Evolutionary conservation across 2,888 invertebrate genomes (phyloP), one percentile per base, ranked within the genome.

Genomic region (Ashinkailepas kermadecensis): DNA sequence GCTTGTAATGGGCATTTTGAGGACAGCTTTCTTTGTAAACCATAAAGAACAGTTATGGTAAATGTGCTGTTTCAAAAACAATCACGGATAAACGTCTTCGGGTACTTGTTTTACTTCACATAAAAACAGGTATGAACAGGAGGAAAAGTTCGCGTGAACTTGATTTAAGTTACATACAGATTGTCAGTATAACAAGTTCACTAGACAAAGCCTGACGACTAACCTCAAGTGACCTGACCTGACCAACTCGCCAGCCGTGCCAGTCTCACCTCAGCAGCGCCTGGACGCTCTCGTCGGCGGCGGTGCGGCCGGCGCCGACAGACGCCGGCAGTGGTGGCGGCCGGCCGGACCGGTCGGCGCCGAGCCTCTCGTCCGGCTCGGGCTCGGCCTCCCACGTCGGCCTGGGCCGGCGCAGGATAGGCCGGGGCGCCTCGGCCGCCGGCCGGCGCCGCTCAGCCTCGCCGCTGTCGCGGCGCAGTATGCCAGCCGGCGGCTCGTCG

Each of bases 341-440:
- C 92, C 93, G 88, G 93, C 94, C 88, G 95, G 95, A 86, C 95
- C 94, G 83, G 95, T 95, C 81, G 94, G 93, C 87, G 93, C 95
- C 93, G 93, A 95, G 86, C 94, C 93, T 83, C 95, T 91, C 21
- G 95, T 95, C 86, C 93, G 90, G 58, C 91, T 93, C 85, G 90
- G 90, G 87, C 95, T 95, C 87, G 93, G 94, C 82, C 95, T 89
- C 86, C 94, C 93, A 87, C 95, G 95, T 86, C 95, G 95, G 88
- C 94, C 91, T 67, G 92, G 91, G 88, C 95, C 95, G 81, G 95
- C 94, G 21, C 93, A 94, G 82, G 95, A 90, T 18, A 96, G 94
- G 80, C 92, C 92, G 88, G 95, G 95, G 89, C 97, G 97, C 87
- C 95, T 94, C 80, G 92, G 91, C 83, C 95, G 91, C 88, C 97